Evolutionary conservation across 1,140 invertebrate genomes (phyloP), one percentile per base, ranked within the genome.

Genomic region (Platyscapa corneri): DNA sequence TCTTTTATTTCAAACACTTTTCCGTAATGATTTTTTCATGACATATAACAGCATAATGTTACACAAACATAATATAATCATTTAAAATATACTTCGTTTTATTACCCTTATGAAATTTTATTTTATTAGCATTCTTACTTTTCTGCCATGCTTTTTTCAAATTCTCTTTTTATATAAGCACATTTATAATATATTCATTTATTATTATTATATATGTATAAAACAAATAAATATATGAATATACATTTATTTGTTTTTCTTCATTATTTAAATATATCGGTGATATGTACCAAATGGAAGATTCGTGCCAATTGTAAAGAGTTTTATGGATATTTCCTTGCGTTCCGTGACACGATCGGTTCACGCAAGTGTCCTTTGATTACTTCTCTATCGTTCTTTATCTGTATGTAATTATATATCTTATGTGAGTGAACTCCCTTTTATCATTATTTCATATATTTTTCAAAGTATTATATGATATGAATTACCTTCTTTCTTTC

Each of bases 231-330:
- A 23, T 16, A 34, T 79, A 53, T 82, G 56, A n/a, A 85, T 86
- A 76, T 87, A 74, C 67, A 80, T 83, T 75, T 83, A 74, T 76
- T 65, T 86, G 46, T 32, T 79, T 39, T 76, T 37, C 64, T 80
- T 46, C 74, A 75, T 46, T 76, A 37, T 82, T 86, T 88, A 88
- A 86, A 87, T 91, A 81, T 90, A 89, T 89, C 89, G 88, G 90
- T 93, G 92, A 93, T 93, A 93, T 93, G 92, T 93, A 93, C 91
- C 91, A 93, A 93, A 93, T 93, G 92, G 92, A 93, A 93, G 92
- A 93, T 92, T 92, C 91, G 89, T 91, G 90, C 91, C 85, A 80
- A 39, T 83, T 67, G 27, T 82, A 53, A 86, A 34, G 30, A 32
- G 83, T 79, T 82, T 39, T 2, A 37, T 64, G 34, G 39, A 32